Percentiles rank a stretch among this genome's conserved stretches.
Conservation (phyloP, 2,113 vertebrate species). For the Atherinomorus stipes region DNA sequence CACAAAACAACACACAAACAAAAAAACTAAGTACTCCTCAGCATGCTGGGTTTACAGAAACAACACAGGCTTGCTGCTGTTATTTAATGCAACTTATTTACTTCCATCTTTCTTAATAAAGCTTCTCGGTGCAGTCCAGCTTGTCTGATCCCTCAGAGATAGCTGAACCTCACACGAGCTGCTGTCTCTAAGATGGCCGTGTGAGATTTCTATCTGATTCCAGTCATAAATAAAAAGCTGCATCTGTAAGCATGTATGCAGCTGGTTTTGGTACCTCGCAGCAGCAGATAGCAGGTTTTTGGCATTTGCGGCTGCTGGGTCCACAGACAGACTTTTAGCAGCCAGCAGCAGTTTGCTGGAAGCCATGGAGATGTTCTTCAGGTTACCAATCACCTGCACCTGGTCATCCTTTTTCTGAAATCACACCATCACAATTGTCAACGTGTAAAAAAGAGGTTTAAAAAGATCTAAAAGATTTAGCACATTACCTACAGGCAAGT, state of each 20-base stretch:
- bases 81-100: neutral
- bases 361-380: conserved; percentile 99
- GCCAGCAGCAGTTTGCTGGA: conserved; percentile 97
- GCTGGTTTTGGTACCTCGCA: conserved; percentile 85
- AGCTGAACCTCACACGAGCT: no score
- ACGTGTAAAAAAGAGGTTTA: neutral
- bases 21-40: neutral
- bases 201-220: no score
- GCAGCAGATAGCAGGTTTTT: conserved; percentile 97
- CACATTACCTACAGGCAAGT: neutral
- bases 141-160: no score
- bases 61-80: no score
- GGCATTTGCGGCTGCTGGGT: conserved; percentile 95
- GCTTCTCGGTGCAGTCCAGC: no score
- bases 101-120: neutral
- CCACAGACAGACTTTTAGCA: conserved; percentile 96
- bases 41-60: neutral
- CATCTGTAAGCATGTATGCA: neutral
- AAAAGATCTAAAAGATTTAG: neutral
- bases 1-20: no score
- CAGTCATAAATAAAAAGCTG: neutral
- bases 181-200: no score
- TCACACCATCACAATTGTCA: neutral
- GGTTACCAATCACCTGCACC: conserved; percentile 98
- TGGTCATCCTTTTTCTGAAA: conserved; percentile 97